phyloP scores from a whole-genome alignment of 2,888 invertebrate species.

The Callimorpha dominula region DNA sequence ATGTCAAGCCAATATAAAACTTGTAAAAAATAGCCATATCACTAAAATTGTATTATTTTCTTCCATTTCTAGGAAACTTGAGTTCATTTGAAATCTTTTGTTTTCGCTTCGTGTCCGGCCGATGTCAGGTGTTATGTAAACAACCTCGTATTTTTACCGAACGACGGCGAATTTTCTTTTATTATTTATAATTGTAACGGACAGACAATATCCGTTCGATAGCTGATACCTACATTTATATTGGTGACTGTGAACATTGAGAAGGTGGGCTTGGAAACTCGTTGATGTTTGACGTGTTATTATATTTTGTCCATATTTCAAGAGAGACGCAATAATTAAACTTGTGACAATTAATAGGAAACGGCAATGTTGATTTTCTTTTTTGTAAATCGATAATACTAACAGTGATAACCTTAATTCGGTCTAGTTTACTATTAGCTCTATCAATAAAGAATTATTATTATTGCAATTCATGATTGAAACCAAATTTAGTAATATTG shows the following conservation, averaged over 20 bases:
- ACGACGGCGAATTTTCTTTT: conserved; percentile 53
- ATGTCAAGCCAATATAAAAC: too few relatives aligned
- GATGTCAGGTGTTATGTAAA: conserved; percentile 71
- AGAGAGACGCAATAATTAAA: background rate
- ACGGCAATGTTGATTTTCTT: background rate
- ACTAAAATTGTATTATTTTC: conserved; percentile 2
- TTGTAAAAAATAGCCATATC: background rate
- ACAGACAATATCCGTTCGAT: conserved; percentile 50
- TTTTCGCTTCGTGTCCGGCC: conserved; percentile 55
- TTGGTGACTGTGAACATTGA: background rate
- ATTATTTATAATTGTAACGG: conserved; percentile 54
- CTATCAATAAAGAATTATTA: too few relatives aligned
- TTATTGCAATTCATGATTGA: too few relatives aligned
- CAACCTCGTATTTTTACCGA: conserved; percentile 67
- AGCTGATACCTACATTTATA: conserved; percentile 25
- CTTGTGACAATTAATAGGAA: background rate
- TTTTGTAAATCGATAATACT: background rate
- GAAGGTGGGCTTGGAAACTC: background rate
- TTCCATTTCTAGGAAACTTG: conserved; percentile 44
- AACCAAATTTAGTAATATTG: background rate
- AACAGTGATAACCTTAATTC: background rate
- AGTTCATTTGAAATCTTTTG: conserved; percentile 48
- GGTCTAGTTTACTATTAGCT: background rate
- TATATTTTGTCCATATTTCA: background rate
- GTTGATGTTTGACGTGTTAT: conserved; percentile 1